Evolutionary conservation across 2,797 vertebrate species (phyloP).

Genomic region (Falco naumanni): DNA sequence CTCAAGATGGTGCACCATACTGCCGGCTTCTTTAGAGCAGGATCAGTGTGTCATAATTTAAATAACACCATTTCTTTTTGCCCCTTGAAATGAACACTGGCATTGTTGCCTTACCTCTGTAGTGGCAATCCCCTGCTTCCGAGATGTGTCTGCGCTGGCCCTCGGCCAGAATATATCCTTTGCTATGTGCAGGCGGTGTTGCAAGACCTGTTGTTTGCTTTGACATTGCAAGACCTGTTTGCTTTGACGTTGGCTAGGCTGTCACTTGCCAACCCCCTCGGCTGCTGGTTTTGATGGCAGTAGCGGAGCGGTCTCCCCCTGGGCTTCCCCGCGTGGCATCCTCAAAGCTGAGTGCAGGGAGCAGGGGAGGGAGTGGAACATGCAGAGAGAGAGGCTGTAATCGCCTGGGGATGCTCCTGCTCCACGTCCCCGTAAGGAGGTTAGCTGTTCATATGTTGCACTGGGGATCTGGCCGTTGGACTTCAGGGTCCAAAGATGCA

Average conservation of each 20-base stretch:
- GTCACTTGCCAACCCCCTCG: neutral
- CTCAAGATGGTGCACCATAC: neutral
- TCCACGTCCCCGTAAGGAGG: neutral
- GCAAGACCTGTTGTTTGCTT: neutral
- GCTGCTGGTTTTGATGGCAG: neutral
- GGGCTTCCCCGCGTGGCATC: neutral
- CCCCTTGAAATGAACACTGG: neutral
- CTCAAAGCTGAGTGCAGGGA: neutral
- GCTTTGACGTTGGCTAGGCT: neutral
- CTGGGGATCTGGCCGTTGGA: neutral
- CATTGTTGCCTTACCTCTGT: neutral
- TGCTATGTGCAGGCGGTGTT: accelerated
- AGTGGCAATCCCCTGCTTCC: neutral
- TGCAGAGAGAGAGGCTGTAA: neutral
- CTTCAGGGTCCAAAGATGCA: neutral
- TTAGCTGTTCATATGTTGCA: neutral
- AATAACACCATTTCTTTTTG: neutral
- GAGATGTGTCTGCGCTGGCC: neutral
- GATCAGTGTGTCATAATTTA: neutral
- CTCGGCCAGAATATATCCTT: neutral
- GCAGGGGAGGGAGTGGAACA: neutral
- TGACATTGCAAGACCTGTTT: neutral
- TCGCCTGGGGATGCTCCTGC: neutral
- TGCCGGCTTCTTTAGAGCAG: neutral
- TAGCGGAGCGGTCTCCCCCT: neutral